These are phyloP conservation scores for Ailuropoda melanoleuca DNA, from an alignment of 2,113 vertebrate genomes.

Conservation along the genomic window DNA sequence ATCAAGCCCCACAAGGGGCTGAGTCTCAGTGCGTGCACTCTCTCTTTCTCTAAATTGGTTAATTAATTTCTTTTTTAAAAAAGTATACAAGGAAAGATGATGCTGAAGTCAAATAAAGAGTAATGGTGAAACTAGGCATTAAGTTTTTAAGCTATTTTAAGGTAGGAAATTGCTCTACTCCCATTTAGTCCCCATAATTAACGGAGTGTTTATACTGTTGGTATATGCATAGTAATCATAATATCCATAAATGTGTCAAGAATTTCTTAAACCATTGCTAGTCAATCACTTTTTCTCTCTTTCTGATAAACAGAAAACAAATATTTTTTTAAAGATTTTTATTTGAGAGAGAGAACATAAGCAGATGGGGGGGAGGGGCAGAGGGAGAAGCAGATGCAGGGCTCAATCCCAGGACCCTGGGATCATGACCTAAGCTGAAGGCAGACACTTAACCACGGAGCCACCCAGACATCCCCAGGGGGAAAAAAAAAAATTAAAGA, in stretches of 20 bases:
- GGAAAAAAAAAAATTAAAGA: not conserved
- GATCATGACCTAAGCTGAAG: too few relatives aligned
- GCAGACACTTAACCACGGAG: too few relatives aligned
- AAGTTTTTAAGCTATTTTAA: not conserved
- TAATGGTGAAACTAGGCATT: not conserved
- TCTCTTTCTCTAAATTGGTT: not conserved
- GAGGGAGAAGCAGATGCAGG: too few relatives aligned
- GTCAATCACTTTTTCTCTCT: not conserved
- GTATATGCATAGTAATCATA: not conserved
- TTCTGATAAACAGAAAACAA: constrained; percentile 1
- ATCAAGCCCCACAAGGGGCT: not conserved
- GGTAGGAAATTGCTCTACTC: not conserved
- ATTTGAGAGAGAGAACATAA: not conserved
- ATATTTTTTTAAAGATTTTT: not conserved
- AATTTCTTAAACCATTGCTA: not conserved
- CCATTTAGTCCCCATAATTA: not conserved
- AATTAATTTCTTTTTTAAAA: not conserved
- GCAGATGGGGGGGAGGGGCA: too few relatives aligned
- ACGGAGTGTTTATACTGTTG: not conserved
- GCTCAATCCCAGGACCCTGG: too few relatives aligned
- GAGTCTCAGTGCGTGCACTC: not conserved
- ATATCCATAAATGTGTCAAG: not conserved
- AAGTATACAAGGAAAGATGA: not conserved
- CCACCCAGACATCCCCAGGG: not conserved
- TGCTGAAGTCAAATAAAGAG: not conserved